Evolutionary conservation across 1,140 invertebrate genomes (phyloP).

Genomic region (Tetramorium parvispinum): DNA sequence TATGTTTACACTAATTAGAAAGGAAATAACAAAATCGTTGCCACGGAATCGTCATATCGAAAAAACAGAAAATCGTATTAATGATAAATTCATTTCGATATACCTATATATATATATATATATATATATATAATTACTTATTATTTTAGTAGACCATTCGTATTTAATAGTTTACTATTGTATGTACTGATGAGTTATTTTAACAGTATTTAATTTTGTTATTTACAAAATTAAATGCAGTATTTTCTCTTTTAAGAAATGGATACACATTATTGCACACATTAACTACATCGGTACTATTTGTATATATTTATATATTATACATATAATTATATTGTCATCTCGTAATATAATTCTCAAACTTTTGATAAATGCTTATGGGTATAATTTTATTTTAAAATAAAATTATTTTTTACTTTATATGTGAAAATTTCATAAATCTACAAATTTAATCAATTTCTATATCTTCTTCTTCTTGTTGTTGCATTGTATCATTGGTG

Average conservation of each 20-base stretch:
- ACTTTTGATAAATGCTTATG: not conserved
- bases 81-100: not conserved
- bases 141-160: no score
- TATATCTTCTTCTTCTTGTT: conserved; percentile 76
- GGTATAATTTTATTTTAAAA: not conserved
- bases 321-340: not conserved
- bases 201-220: no score
- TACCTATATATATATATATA: not conserved
- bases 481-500: conserved; percentile 67
- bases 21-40: conserved; percentile 50
- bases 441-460: conserved; percentile 83
- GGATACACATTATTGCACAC: not conserved
- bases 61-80: conserved; percentile 20
- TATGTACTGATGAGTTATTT: no score
- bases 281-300: not conserved
- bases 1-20: not conserved
- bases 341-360: not conserved
- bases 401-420: not conserved
- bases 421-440: conserved; percentile 63
- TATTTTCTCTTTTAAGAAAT: conserved; percentile 1
- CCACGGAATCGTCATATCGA: not conserved
- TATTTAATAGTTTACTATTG: no score
- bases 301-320: not conserved
- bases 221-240: not conserved
- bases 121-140: no score